Evolutionary conservation across 2,797 vertebrate genomes (phyloP).

Genomic region (Myotis myotis): DNA sequence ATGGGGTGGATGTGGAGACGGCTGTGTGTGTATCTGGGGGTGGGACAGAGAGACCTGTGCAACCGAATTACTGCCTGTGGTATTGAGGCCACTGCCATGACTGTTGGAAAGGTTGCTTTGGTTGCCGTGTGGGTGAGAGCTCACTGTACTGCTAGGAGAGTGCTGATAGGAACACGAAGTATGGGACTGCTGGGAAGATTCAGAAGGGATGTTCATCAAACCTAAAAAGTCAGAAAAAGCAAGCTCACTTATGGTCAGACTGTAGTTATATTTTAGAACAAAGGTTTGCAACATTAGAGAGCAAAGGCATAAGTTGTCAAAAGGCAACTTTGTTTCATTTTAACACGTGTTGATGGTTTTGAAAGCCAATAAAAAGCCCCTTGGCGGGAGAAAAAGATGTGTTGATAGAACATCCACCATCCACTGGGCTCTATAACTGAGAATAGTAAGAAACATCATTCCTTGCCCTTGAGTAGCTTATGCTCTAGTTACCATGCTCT

Average conservation of each 20-base stretch:
- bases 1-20: conserved; percentile 86
- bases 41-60: conserved; percentile 91
- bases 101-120: conserved; percentile 91
- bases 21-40: conserved; percentile 86
- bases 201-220: conserved; percentile 92
- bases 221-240: conserved; percentile 81
- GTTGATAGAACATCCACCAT: background rate
- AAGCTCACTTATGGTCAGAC: conserved; percentile 36
- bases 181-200: conserved; percentile 92
- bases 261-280: background rate
- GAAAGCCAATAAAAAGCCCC: background rate
- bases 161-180: conserved; percentile 95
- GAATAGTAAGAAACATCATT: conserved; percentile 27
- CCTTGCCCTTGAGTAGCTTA: background rate
- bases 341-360: background rate
- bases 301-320: background rate
- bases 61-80: conserved; percentile 80
- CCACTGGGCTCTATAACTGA: background rate
- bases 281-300: conserved; percentile 24
- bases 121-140: conserved; percentile 86
- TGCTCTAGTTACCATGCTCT: background rate
- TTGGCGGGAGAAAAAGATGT: background rate
- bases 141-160: conserved; percentile 91
- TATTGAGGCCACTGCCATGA: conserved; percentile 77
- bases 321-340: background rate